Percentiles rank a stretch among this genome's conserved stretches.
phyloP scores from a whole-genome alignment of 2,888 invertebrate species.

The Orthonevra nobilis region DNA sequence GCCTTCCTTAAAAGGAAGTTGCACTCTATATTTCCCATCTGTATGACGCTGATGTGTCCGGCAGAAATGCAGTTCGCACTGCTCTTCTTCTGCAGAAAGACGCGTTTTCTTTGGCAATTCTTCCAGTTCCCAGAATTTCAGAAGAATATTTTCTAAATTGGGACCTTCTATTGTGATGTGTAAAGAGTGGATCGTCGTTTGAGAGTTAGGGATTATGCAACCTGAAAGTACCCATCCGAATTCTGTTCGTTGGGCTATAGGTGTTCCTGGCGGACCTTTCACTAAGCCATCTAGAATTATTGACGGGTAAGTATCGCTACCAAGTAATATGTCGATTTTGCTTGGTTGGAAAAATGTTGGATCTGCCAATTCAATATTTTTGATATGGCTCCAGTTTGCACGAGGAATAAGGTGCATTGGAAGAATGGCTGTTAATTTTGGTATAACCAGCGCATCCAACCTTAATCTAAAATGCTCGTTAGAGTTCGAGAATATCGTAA shows the following conservation, averaged over 20 bases:
- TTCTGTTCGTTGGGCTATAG: conserved; percentile 1
- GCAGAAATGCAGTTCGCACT: conserved; percentile 11
- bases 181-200: background rate
- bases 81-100: background rate
- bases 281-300: conserved; percentile 9
- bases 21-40: background rate
- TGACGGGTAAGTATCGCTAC: conserved; percentile 9
- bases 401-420: too few species aligned
- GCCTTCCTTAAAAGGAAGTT: conserved; percentile 18
- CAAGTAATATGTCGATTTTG: conserved; percentile 14
- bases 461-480: too few species aligned
- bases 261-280: too few species aligned
- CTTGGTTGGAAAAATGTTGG: too few species aligned
- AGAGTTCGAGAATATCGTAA: too few species aligned
- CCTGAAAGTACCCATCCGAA: background rate
- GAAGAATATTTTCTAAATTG: background rate
- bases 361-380: too few species aligned
- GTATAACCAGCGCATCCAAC: too few species aligned
- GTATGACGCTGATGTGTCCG: background rate
- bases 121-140: conserved; percentile 21
- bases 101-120: background rate
- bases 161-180: background rate
- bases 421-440: too few species aligned
- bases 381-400: too few species aligned
- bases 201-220: background rate